These are phyloP conservation scores for Wiebesia pumilae DNA, from an alignment of 1,140 invertebrate genomes.

Conservation along the genomic window DNA sequence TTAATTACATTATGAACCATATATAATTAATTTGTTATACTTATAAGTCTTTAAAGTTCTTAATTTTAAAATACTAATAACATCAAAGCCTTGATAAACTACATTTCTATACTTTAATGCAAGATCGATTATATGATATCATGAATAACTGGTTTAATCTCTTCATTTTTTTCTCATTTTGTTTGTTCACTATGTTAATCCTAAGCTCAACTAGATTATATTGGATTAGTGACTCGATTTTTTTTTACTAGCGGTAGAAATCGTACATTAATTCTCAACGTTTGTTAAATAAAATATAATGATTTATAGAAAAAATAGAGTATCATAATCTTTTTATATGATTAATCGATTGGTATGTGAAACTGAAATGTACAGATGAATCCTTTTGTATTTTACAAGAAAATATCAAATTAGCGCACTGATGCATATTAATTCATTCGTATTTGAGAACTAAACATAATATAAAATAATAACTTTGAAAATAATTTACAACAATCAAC, in stretches of 20 bases:
- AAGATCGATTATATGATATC: constrained; percentile 7
- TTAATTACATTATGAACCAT: background rate
- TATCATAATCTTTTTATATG: too few relatives aligned
- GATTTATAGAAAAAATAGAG: too few relatives aligned
- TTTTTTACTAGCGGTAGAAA: background rate
- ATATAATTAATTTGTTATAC: background rate
- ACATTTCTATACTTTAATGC: background rate
- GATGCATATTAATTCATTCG: too few relatives aligned
- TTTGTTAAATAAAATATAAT: too few relatives aligned
- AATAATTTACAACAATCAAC: too few relatives aligned
- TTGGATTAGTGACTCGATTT: background rate
- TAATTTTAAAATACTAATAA: background rate
- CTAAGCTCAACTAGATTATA: constrained; percentile 4
- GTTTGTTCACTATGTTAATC: constrained; percentile 1
- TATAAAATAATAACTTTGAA: too few relatives aligned
- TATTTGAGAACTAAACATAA: too few relatives aligned
- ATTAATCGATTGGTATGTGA: too few relatives aligned
- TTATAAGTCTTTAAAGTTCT: background rate
- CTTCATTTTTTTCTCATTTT: background rate
- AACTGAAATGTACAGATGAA: too few relatives aligned
- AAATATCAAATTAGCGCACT: too few relatives aligned
- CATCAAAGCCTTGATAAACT: background rate
- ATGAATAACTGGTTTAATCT: background rate
- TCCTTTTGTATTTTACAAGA: too few relatives aligned
- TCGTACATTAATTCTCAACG: background rate